Evolutionary conservation across 2,113 vertebrate species (phyloP), one percentile per base, ranked within the genome.

Genomic region (Pelusios castaneus): DNA sequence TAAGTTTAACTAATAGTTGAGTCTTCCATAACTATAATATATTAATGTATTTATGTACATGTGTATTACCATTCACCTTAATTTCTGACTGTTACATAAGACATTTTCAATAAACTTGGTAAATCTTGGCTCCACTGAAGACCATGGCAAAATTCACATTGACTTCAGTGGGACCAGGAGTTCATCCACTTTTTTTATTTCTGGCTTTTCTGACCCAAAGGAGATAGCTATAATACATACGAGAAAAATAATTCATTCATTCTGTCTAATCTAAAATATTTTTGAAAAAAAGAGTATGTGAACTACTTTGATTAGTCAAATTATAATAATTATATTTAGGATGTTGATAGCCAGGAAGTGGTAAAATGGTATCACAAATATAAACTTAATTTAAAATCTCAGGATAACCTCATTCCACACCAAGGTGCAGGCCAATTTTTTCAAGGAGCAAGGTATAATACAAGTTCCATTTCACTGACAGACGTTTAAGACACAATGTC

Each of bases 381-480:
- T 49, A 54, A 3, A 1, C 5, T 22, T 86, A 31, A 70, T 10
- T 60, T 73, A 52, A 76, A 2, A 90, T 73, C 5, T 80, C 80
- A 8, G 77, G 25, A 11, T 77, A 3, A 88, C 76, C 6, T 60
- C 82, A 10, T 2, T 0, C 5, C 82, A 29, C 1, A 24, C 31
- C 4, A 43, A 80, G 84, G 21, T 4, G 16, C 17, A 38, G 9
- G 16, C n/a, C 38, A 63, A 67, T 1, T 2, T 76, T 10, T 22
- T 4, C 0, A 52, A 38, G 41, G 9, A 86, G n/a, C 10, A 70
- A 79, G 63, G 85, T 16, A 78, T 2, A 63, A 82, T 78, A 87
- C 8, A 58, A 2, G 70, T 21, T 3, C 75, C 0, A 0, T 45
- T 6, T 52, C 27, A 77, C 17, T 45, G 5, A 3, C 41, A 56